Conservation (phyloP, 2,113 vertebrate genomes). For the Epinephelus fuscoguttatus region DNA sequence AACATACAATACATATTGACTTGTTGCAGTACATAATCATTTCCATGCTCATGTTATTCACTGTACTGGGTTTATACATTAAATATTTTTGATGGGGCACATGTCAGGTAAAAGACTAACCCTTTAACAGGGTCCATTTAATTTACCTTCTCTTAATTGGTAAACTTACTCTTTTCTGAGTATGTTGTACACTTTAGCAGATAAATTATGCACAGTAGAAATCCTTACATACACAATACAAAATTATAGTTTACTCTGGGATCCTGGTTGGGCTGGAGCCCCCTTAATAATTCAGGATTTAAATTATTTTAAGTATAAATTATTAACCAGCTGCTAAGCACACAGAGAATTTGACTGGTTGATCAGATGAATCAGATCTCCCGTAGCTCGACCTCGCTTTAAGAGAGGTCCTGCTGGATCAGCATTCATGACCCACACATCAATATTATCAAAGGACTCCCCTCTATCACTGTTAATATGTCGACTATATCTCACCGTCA, state of each 20-base stretch:
- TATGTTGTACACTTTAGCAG: neutral
- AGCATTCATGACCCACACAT: slow-evolving; percentile 43
- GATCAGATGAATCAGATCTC: slow-evolving; percentile 4
- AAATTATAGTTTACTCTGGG: neutral
- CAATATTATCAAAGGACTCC: slow-evolving; percentile 42
- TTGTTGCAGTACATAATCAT: too few species aligned
- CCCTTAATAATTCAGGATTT: neutral
- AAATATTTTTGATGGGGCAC: too few species aligned
- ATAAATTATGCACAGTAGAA: neutral
- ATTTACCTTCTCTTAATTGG: neutral
- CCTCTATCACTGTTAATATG: slow-evolving; percentile 13
- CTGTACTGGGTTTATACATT: too few species aligned
- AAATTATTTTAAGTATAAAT: too few species aligned
- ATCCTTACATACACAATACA: neutral
- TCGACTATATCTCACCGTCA: slow-evolving; percentile 47
- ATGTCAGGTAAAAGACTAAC: too few species aligned
- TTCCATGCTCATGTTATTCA: too few species aligned
- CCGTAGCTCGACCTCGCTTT: neutral
- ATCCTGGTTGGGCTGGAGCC: neutral
- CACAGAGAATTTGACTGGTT: neutral
- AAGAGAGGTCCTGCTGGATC: neutral
- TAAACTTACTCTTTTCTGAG: neutral
- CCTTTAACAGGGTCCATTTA: too few species aligned
- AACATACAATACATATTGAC: too few species aligned
- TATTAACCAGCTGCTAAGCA: neutral